Conservation (phyloP, 2,888 invertebrate species). For the Lingula anatina region DNA sequence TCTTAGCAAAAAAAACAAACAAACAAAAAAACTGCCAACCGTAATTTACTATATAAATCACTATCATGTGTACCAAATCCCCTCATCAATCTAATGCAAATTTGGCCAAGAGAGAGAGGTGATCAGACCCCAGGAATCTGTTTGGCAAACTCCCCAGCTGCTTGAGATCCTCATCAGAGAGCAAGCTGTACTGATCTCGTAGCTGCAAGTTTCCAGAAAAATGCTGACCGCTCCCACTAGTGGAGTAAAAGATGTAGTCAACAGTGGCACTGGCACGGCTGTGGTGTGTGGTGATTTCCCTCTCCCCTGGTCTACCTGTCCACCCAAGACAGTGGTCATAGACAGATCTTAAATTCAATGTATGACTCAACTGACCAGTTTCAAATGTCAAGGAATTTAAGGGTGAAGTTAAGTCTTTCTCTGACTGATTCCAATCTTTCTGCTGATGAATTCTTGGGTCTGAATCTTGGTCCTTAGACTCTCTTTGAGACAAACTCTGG, state of each 20-base stretch:
- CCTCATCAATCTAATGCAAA: no score
- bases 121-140: slow-evolving; percentile 36
- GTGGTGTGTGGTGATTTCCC: slow-evolving; percentile 74
- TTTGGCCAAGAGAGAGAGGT: slow-evolving; percentile 36
- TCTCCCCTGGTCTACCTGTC: slow-evolving; percentile 42
- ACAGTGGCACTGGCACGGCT: slow-evolving; percentile 66
- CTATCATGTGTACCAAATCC: no score
- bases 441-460: not conserved
- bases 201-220: slow-evolving; percentile 8
- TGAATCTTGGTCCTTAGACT: no score
- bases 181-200: slow-evolving; percentile 60
- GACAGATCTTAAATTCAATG: slow-evolving; percentile 65
- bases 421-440: not conserved
- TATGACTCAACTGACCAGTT: slow-evolving; percentile 63
- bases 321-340: slow-evolving; percentile 58
- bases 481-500: no score
- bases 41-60: no score
- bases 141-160: slow-evolving; percentile 68
- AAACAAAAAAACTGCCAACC: no score
- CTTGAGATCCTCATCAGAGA: slow-evolving; percentile 61
- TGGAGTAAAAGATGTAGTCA: slow-evolving; percentile 81
- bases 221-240: slow-evolving; percentile 12
- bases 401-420: not conserved
- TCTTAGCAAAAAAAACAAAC: slow-evolving; percentile 21
- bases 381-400: slow-evolving; percentile 53